Conservation (phyloP, 2,888 invertebrate genomes). For the Caenorhabditis uteleia region DNA sequence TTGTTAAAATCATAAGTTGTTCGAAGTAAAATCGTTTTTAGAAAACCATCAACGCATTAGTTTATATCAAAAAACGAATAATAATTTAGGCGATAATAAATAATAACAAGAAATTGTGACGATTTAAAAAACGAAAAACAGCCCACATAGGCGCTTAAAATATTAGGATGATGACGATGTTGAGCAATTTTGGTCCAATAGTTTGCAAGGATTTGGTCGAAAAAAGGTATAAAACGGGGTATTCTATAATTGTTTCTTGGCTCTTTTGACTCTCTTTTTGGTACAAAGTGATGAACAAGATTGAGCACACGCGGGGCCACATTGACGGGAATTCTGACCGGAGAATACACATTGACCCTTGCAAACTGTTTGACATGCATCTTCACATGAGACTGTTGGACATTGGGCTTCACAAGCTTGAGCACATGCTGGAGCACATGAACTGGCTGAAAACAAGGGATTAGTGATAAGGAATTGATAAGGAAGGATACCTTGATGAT, state of each 20-base stretch:
- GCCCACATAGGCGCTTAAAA: too few relatives aligned
- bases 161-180: too few relatives aligned
- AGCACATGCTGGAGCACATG: slow-evolving; percentile 47
- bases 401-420: slow-evolving; percentile 45
- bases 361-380: slow-evolving; percentile 49
- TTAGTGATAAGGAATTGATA: too few relatives aligned
- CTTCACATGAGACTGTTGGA: slow-evolving; percentile 47
- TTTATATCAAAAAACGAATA: too few relatives aligned
- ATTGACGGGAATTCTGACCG: slow-evolving; percentile 44
- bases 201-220: neutral
- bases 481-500: slow-evolving; percentile 29
- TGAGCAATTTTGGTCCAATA: neutral
- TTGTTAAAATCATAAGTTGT: too few relatives aligned
- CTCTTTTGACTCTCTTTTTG: slow-evolving; percentile 44
- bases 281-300: slow-evolving; percentile 47
- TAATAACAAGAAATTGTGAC: too few relatives aligned
- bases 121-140: too few relatives aligned
- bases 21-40: too few relatives aligned
- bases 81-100: too few relatives aligned
- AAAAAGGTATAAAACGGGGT: neutral
- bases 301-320: slow-evolving; percentile 48
- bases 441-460: slow-evolving; percentile 19
- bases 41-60: too few relatives aligned
- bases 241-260: neutral
- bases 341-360: slow-evolving; percentile 50